Evolutionary conservation across 2,797 vertebrate species (phyloP), one percentile per base, ranked within the genome.

Genomic region (Arctocebus calabarensis): DNA sequence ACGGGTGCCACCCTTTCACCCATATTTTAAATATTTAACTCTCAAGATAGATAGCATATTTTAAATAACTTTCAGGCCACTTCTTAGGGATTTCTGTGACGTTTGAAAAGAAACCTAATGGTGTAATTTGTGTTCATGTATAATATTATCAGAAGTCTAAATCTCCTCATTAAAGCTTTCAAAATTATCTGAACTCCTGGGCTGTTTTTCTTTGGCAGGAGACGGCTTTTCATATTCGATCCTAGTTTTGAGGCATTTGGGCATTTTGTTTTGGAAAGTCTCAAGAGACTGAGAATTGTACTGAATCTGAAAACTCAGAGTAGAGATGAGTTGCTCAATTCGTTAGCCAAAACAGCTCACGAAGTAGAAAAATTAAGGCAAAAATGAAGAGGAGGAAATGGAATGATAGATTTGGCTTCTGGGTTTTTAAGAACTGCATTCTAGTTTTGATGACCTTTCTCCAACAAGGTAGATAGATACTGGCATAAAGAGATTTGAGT

Each of bases 221-320:
- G 22, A 23, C 19, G 37, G 71, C 74, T 90, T 88, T 88, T 97
- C 29, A 23, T 40, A 34, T 83, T 96, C 40, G 57, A 32, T 59
- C 34, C 78, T 91, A 74, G n/a, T 64, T 74, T 55, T 75, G 45
- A 91, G 37, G 16, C 40, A 55, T 62, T 82, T 94, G 43, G 23
- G 5, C 32, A 48, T 92, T 96, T 93, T 75, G 59, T 91, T 96
- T 97, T 37, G 59, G n/a, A 86, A 84, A 83, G 64, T 79, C 17
- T 86, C 62, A 68, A 34, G 4, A 52, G 45, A 75, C 66, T 6
- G 90, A 74, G n/a, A 77, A 57, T 55, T 84, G 40, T 83, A 59
- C 70, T 83, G n/a, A 74, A 78, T 78, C 74, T 85, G 17, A 84
- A 85, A n/a, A 75, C 10, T 64, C 20, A 16, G 32, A 68, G 57